Conservation (phyloP, 2,888 invertebrate species). For the Nemapogon koenigi region DNA sequence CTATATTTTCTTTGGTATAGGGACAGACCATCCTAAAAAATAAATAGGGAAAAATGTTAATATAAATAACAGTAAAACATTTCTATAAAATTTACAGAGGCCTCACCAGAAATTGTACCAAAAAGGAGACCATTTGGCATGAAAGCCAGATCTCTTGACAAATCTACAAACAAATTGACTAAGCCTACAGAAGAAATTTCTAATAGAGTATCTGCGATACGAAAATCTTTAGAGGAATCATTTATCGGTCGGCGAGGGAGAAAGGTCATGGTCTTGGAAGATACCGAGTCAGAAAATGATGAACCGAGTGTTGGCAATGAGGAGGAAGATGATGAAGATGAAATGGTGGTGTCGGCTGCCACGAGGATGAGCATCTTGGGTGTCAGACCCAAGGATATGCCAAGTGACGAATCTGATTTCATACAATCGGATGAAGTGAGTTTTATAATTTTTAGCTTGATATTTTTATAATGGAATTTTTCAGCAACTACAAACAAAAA, state of each 20-base stretch:
- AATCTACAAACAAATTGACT: background rate
- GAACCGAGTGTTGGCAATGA: constrained; percentile 17
- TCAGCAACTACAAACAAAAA: no score
- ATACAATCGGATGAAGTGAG: constrained; percentile 55
- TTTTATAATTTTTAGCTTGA: constrained; percentile 12
- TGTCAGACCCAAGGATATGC: constrained; percentile 36
- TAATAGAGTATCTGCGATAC: background rate
- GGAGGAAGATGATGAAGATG: constrained; percentile 42
- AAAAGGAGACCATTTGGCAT: constrained; percentile 26
- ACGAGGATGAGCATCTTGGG: constrained; percentile 60
- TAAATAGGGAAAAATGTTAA: no score
- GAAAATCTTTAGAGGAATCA: background rate
- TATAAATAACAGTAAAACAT: no score
- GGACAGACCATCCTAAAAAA: no score
- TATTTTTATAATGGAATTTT: no score
- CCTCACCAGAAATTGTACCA: constrained; percentile 46
- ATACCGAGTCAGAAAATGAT: constrained; percentile 14
- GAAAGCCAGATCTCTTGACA: background rate
- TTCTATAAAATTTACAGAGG: constrained; percentile 20
- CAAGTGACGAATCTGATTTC: constrained; percentile 52
- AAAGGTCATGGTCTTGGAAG: constrained; percentile 2
- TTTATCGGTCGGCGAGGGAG: background rate
- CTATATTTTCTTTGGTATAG: no score
- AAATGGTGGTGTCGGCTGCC: constrained; percentile 50
- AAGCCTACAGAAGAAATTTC: no score